These are phyloP conservation scores for Papilio aristodemus DNA, from an alignment of 1,140 invertebrate species.

Conservation along the genomic window DNA sequence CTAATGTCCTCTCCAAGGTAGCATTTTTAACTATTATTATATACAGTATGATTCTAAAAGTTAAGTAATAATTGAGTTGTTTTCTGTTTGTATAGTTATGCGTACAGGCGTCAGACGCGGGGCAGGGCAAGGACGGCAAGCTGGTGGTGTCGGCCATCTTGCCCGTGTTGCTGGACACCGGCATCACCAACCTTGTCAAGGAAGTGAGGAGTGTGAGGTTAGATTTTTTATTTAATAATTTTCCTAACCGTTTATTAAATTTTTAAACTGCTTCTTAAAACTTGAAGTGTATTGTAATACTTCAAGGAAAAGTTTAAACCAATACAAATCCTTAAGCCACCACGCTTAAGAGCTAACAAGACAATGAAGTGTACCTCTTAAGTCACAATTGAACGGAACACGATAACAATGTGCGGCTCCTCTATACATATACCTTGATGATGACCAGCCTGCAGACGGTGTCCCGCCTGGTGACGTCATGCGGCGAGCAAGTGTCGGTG, in stretches of 20 bases:
- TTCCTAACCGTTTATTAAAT: no score
- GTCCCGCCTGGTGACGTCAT: conserved; percentile 89
- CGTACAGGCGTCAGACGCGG: conserved; percentile 87
- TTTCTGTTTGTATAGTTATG: conserved; percentile 81
- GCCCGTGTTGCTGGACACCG: conserved; percentile 89
- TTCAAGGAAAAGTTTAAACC: no score
- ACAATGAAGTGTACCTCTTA: no score
- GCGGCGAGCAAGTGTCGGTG: conserved; percentile 88
- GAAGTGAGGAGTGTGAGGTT: conserved; percentile 89
- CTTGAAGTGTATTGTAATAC: no score
- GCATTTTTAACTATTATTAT: conserved; percentile 36
- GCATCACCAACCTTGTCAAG: conserved; percentile 88
- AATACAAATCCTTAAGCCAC: no score
- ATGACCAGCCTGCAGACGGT: conserved; percentile 87
- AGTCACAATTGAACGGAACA: no score
- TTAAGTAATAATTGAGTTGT: no score
- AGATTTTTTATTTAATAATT: conserved; percentile 35
- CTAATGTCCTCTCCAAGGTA: conserved; percentile 90
- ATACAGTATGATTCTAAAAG: no score
- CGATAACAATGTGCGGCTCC: no score
- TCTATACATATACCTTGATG: background rate
- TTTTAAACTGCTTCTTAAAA: no score
- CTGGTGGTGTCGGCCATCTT: conserved; percentile 88
- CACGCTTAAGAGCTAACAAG: no score
- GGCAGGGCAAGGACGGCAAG: conserved; percentile 89